phyloP scores from a whole-genome alignment of 2,113 vertebrate species.

The Ptilorrhoa leucosticta region DNA sequence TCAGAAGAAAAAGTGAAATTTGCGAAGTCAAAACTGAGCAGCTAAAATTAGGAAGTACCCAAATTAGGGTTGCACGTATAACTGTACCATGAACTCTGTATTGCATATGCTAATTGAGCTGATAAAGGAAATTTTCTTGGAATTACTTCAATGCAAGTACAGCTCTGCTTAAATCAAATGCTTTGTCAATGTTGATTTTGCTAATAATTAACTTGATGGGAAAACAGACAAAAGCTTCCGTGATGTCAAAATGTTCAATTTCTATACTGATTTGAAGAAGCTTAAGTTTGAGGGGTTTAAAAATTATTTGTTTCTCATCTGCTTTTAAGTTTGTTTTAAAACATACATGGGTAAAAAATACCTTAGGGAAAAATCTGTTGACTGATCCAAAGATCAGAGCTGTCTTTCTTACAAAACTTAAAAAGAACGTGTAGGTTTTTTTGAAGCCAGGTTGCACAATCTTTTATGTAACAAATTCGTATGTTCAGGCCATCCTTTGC shows the following conservation, averaged over 20 bases:
- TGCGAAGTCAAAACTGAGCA: not conserved
- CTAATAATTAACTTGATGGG: conserved; percentile 6
- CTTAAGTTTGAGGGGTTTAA: not conserved
- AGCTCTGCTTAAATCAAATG: not conserved
- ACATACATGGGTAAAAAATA: not conserved
- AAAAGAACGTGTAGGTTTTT: not conserved
- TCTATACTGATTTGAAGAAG: not conserved
- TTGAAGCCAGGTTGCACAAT: not conserved
- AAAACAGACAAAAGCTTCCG: not conserved
- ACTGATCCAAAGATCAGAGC: not conserved
- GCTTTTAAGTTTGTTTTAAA: not conserved
- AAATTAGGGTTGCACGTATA: not conserved
- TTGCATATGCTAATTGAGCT: not conserved
- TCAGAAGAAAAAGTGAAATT: not conserved
- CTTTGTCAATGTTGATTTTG: not conserved
- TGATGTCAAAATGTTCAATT: not conserved
- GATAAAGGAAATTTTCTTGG: not conserved
- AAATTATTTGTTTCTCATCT: not conserved
- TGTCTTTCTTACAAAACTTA: not conserved
- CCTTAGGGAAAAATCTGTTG: not conserved
- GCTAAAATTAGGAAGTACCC: not conserved
- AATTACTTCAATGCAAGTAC: not conserved
- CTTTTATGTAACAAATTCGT: not conserved
- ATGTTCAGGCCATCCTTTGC: not conserved
- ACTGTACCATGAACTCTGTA: not conserved